Evolutionary conservation across 2,888 invertebrate species (phyloP), one percentile per base, ranked within the genome.

Genomic region (Caenorhabditis sp.): DNA sequence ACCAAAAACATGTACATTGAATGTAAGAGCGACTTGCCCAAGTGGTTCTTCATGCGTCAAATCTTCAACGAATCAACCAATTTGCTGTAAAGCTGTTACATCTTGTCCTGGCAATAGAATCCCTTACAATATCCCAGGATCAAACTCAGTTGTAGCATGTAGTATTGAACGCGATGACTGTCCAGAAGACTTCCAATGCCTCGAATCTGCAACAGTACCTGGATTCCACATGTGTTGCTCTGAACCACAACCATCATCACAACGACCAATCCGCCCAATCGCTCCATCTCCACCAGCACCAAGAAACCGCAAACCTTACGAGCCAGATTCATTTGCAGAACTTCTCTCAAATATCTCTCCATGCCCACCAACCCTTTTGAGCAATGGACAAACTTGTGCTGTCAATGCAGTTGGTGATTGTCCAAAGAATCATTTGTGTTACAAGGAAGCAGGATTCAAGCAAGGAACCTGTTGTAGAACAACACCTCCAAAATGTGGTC

Each of bases 201-300:
- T 87, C 1, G 85, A 85, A 70, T 85, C 84, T 58, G 78, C 82
- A 58, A 83, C 87, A n/a, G 84, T 84, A 8, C 67, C 78, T 8
- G 85, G 85, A n/a, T 87, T 87, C 82, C 82, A 84, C 64, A 83
- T 87, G 85, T 87, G 87, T 67, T 87, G 87, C 62, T 82, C 84
- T 7, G 67, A 52, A 58, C 69, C 68, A 49, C 69, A 67, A 17
- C 63, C 57, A n/a, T 67, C 76, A 12, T 70, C 76, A 12, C 72
- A 68, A 25, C 50, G 77, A 59, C 77, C 76, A 38, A 69, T 67
- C 1, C 53, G 70, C 2, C 74, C 74, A 58, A 10, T 68, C 26
- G 66, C 59, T 52, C 52, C 52, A 52, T 23, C 23, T 52, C 66
- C 67, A 50, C 63, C 76, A 38, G 36, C 66, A 12, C 65, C 63